A percentile compares a stretch with the other conserved stretches of the same genome.
These are phyloP conservation scores for Drosophila athabasca DNA, from an alignment of 1,140 invertebrate species.

Conservation along the genomic window DNA sequence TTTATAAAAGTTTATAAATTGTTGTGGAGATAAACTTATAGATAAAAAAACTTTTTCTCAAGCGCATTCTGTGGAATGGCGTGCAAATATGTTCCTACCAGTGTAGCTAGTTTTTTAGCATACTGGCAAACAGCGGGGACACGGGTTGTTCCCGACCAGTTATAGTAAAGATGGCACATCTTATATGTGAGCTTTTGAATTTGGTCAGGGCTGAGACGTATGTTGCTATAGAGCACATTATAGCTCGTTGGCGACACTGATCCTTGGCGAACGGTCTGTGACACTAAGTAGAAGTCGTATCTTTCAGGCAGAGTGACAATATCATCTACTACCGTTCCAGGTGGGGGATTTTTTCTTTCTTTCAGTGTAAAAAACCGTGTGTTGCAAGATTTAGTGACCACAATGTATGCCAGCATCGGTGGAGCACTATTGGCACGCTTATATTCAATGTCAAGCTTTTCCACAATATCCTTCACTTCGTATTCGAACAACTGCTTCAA, in stretches of 20 bases:
- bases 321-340: slow-evolving; percentile 95
- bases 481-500: slow-evolving; percentile 86
- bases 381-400: slow-evolving; percentile 90
- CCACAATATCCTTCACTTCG: slow-evolving; percentile 84
- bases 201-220: slow-evolving; percentile 87
- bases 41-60: slow-evolving; percentile 85
- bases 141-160: slow-evolving; percentile 92
- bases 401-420: slow-evolving; percentile 88
- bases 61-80: slow-evolving; percentile 85
- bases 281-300: slow-evolving; percentile 93
- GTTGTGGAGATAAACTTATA: slow-evolving; percentile 44
- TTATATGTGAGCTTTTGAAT: slow-evolving; percentile 92
- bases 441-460: slow-evolving; percentile 85
- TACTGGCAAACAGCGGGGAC: slow-evolving; percentile 95
- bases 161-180: slow-evolving; percentile 93
- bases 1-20: too few relatives aligned
- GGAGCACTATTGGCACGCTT: slow-evolving; percentile 67
- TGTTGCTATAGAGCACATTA: slow-evolving; percentile 89
- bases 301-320: slow-evolving; percentile 92
- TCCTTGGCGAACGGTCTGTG: slow-evolving; percentile 90
- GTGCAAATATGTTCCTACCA: slow-evolving; percentile 89
- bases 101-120: slow-evolving; percentile 93
- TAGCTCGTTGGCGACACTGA: slow-evolving; percentile 93
- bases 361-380: slow-evolving; percentile 86
- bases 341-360: slow-evolving; percentile 85